phyloP scores from a whole-genome alignment of 1,140 invertebrate species.

The Drosophila jambulina region DNA sequence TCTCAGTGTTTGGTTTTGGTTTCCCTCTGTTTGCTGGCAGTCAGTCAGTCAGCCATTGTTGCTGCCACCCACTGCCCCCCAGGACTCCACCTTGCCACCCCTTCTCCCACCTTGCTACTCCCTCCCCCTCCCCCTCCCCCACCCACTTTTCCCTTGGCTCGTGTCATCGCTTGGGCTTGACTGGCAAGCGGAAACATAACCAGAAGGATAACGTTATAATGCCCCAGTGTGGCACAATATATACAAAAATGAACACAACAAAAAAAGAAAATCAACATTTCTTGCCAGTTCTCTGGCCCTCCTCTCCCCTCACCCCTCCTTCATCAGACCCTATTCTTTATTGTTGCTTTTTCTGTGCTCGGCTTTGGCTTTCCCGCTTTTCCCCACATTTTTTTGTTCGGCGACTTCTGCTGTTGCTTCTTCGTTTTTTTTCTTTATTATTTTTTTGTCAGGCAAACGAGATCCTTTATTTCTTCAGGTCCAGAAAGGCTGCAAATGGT shows the following conservation, averaged over 20 bases:
- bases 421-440: conserved; percentile 1
- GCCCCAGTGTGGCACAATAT: conserved; percentile 78
- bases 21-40: conserved; percentile 57
- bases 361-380: conserved; percentile 27
- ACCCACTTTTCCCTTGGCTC: conserved; percentile 18
- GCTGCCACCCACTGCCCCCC: conserved; percentile 18
- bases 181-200: conserved; percentile 82
- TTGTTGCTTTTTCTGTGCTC: conserved; percentile 17
- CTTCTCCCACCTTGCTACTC: too few species aligned
- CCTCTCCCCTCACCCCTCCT: conserved; percentile 9
- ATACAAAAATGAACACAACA: conserved; percentile 46
- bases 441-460: conserved; percentile 33
- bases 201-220: conserved; percentile 84
- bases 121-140: background rate
- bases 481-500: conserved; percentile 39
- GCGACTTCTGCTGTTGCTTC: conserved; percentile 27
- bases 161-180: conserved; percentile 59
- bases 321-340: conserved; percentile 23
- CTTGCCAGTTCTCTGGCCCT: conserved; percentile 42
- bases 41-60: conserved; percentile 81
- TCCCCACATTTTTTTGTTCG: conserved; percentile 2
- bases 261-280: conserved; percentile 62
- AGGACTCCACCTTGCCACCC: background rate
- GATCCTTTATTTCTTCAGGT: conserved; percentile 44
- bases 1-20: conserved; percentile 50